A percentile compares a stretch with the other conserved stretches of the same genome.
Evolutionary conservation across 2,888 invertebrate species (phyloP).

Genomic region (Gymnoscelis rufifasciata): DNA sequence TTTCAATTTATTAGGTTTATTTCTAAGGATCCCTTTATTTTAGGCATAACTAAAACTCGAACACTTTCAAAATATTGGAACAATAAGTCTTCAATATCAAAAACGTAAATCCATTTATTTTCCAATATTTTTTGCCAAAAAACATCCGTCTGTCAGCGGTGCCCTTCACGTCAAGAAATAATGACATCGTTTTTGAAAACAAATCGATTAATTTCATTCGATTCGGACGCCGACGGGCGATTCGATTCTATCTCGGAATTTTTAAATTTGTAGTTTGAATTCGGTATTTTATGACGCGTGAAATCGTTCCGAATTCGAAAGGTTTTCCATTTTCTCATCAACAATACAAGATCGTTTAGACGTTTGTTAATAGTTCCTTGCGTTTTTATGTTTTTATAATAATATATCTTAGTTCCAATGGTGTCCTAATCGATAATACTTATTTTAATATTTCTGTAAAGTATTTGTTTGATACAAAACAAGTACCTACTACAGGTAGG

Average conservation of each 20-base stretch:
- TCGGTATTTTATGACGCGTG: slow-evolving; percentile 72
- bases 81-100: slow-evolving; percentile 5
- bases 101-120: slow-evolving; percentile 17
- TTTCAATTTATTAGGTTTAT: too few species aligned
- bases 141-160: slow-evolving; percentile 47
- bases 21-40: neutral
- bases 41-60: neutral
- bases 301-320: slow-evolving; percentile 68
- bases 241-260: slow-evolving; percentile 58
- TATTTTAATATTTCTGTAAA: too few species aligned
- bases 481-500: too few species aligned
- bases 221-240: slow-evolving; percentile 61
- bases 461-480: too few species aligned
- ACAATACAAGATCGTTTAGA: slow-evolving; percentile 65
- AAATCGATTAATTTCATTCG: slow-evolving; percentile 76
- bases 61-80: too few species aligned
- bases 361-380: slow-evolving; percentile 57
- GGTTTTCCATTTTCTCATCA: slow-evolving; percentile 71
- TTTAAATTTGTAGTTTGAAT: slow-evolving; percentile 55
- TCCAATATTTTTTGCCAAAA: slow-evolving; percentile 35
- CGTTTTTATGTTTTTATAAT: slow-evolving; percentile 46
- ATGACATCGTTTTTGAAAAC: slow-evolving; percentile 69
- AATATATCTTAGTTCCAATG: too few species aligned
- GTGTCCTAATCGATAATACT: too few species aligned
- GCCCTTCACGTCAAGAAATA: slow-evolving; percentile 60